phyloP scores from a whole-genome alignment of 2,797 vertebrate genomes.

The Gila robusta region DNA sequence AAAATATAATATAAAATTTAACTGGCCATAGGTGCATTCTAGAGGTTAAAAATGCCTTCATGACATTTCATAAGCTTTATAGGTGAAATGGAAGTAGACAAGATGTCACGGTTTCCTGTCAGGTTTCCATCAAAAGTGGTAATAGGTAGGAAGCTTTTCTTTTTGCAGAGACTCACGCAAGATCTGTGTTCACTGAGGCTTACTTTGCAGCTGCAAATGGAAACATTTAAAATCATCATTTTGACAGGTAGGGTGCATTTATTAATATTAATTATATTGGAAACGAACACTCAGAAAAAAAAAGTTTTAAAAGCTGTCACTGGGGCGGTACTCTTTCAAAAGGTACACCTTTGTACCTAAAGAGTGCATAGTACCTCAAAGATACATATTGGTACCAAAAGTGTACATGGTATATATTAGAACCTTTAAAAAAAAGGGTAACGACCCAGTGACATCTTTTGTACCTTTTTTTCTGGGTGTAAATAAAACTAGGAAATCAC shows the following conservation, averaged over 20 bases:
- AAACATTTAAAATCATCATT: constrained; percentile 6
- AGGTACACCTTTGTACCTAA: too few relatives aligned
- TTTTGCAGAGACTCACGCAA: background rate
- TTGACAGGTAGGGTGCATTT: constrained; percentile 19
- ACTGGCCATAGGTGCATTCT: too few relatives aligned
- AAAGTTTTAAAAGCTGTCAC: background rate
- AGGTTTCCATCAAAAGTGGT: background rate
- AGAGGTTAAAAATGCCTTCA: too few relatives aligned
- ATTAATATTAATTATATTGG: background rate
- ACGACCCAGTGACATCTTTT: background rate
- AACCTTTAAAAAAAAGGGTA: background rate
- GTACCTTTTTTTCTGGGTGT: background rate
- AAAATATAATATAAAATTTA: too few relatives aligned
- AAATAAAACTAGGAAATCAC: background rate
- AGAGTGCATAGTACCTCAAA: background rate
- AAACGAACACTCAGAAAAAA: background rate
- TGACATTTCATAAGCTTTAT: background rate
- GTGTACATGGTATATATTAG: background rate
- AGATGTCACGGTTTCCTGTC: constrained; percentile 17
- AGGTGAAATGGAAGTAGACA: background rate
- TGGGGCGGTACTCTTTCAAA: too few relatives aligned
- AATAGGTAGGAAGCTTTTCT: constrained; percentile 7
- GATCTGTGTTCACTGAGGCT: background rate
- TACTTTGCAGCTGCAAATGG: constrained; percentile 18
- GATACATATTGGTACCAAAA: background rate